Evolutionary conservation across 1,140 invertebrate species (phyloP).

Genomic region (Leptopilina clavipes): DNA sequence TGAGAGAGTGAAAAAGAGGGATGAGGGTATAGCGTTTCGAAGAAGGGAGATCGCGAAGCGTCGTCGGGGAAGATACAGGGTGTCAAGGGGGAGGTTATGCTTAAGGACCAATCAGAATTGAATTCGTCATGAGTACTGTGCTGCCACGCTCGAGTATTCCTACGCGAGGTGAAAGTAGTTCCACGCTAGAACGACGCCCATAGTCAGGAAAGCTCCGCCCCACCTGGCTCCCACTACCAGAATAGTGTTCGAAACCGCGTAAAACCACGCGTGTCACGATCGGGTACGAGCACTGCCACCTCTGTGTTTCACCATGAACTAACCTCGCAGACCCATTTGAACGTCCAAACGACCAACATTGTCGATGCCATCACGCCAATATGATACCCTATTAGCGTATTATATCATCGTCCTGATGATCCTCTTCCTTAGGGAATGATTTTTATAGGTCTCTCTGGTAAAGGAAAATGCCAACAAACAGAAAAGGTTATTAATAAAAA

Average conservation of each 20-base stretch:
- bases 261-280: constrained; percentile 39
- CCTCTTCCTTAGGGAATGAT: too few relatives aligned
- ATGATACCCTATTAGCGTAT: neutral
- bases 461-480: neutral
- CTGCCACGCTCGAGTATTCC: constrained; percentile 61
- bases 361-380: constrained; percentile 47
- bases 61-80: constrained; percentile 53
- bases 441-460: neutral
- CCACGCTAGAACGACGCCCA: constrained; percentile 69
- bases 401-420: neutral
- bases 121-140: constrained; percentile 73
- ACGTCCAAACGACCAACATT: constrained; percentile 74
- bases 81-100: constrained; percentile 70
- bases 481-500: constrained; percentile 46
- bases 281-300: constrained; percentile 67
- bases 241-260: constrained; percentile 43
- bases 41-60: constrained; percentile 47
- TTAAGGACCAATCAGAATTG: constrained; percentile 76
- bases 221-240: constrained; percentile 56
- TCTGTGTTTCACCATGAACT: constrained; percentile 63
- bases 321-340: constrained; percentile 70
- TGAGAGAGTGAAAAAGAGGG: constrained; percentile 44
- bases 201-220: constrained; percentile 65
- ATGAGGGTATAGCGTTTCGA: constrained; percentile 51
- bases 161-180: constrained; percentile 71